Evolutionary conservation across 2,888 invertebrate genomes (phyloP), one percentile per base, ranked within the genome.

Genomic region (Clunio marinus): DNA sequence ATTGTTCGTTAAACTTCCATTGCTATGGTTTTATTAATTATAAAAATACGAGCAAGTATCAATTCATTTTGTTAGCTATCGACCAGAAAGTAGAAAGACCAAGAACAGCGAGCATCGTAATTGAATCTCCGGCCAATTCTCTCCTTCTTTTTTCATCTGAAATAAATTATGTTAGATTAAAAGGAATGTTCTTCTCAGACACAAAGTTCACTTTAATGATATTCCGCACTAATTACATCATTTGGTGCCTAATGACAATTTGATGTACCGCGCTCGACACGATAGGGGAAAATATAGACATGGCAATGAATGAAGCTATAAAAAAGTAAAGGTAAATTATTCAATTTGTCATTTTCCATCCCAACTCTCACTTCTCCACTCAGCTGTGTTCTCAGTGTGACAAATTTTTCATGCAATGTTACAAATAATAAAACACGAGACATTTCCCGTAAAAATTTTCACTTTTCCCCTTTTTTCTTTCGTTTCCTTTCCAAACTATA

Each of bases 21-120:
- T 41, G 25, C 63, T 28, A 63, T 63, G 63, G 63, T 63, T 63
- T 63, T 27, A 45, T 63, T 63, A 63, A 63, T 63, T 63, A 63
- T 46, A 63, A 51, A 17, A 32, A 17, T 15, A 51, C n/a, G 3
- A 51, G 22, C 20, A 25, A 63, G 59, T 45, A 45, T 63, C 63
- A 63, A 46, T 63, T 63, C 17, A 25, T 45, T n/a, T n/a, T 59
- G 59, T 59, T 35, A 59, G 20, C 20, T 63, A 25, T 63, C 63
- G 63, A 25, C n/a, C n/a, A n/a, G n/a, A n/a, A n/a, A n/a, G n/a
- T n/a, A n/a, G 46, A 24, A 10, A 15, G 7, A 22, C 13, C 13
- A 37, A 24, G 37, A 28, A 22, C 27, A 57, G 3, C n/a, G 35
- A 37, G 20, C 60, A 22, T 13, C 27, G 41, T 63, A 63, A 63